Percentiles rank a stretch among this genome's conserved stretches.
These are phyloP conservation scores for Sebastes nivosus DNA, from an alignment of 2,797 vertebrate genomes.

Conservation along the genomic window DNA sequence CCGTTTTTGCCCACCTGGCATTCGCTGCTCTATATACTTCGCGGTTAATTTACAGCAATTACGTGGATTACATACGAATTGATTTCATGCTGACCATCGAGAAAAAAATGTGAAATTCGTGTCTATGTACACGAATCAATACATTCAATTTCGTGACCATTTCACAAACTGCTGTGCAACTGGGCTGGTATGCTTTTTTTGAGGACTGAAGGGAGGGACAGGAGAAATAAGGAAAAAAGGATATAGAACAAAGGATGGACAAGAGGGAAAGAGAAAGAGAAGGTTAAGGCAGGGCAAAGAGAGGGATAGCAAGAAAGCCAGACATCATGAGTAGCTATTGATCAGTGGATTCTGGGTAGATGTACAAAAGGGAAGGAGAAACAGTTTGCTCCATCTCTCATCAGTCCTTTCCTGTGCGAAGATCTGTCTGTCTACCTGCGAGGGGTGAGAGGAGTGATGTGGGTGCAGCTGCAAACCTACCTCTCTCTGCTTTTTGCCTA, in stretches of 20 bases:
- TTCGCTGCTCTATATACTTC: no score
- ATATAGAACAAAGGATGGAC: not conserved
- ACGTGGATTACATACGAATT: no score
- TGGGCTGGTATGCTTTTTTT: no score
- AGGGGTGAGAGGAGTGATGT: slow-evolving; percentile 18
- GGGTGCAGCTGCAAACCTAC: not conserved
- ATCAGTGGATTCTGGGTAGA: slow-evolving; percentile 36
- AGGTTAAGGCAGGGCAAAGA: not conserved
- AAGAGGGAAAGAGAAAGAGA: not conserved
- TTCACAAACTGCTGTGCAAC: no score
- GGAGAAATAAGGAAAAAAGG: not conserved
- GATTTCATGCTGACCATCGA: no score
- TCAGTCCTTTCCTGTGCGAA: not conserved
- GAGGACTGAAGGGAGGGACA: not conserved
- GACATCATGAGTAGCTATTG: slow-evolving; percentile 38
- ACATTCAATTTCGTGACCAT: no score
- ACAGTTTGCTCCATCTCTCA: slow-evolving; percentile 26
- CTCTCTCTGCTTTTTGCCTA: not conserved
- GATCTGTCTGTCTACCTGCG: slow-evolving; percentile 1
- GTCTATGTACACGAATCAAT: no score
- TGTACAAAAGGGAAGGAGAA: slow-evolving; percentile 22
- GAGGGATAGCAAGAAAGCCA: slow-evolving; percentile 17
- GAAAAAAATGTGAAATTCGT: no score
- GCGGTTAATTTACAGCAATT: no score
- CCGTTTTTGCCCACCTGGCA: no score